These are phyloP conservation scores for Phalacrocorax brasilianus DNA, from an alignment of 2,113 vertebrate species.

Conservation along the genomic window DNA sequence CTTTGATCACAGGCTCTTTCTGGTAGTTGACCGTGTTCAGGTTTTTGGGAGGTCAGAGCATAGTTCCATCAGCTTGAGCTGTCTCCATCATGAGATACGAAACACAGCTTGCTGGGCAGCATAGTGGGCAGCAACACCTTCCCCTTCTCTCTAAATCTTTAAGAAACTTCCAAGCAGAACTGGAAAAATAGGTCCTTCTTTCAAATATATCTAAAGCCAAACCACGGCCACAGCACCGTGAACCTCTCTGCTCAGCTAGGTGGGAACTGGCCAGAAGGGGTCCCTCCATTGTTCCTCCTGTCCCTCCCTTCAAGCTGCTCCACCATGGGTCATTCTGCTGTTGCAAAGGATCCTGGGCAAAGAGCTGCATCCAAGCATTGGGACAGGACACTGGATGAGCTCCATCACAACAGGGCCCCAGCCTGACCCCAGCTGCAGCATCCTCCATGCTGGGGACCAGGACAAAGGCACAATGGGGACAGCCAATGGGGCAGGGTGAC, in stretches of 20 bases:
- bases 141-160: neutral
- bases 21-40: too few species aligned
- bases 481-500: neutral
- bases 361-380: neutral
- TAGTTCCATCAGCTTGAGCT: neutral
- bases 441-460: neutral
- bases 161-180: neutral
- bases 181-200: neutral
- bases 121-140: neutral
- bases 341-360: neutral
- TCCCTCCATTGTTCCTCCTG: neutral
- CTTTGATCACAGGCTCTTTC: too few species aligned
- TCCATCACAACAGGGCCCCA: neutral
- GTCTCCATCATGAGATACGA: neutral
- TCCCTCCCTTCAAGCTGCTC: neutral
- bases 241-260: neutral
- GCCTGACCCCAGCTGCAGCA: neutral
- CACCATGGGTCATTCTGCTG: neutral
- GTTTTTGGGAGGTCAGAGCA: too few species aligned
- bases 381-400: neutral
- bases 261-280: neutral
- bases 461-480: neutral
- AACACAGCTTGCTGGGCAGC: neutral
- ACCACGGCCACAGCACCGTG: neutral
- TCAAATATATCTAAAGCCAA: neutral